phyloP scores from a whole-genome alignment of 64 coral and sea anemone genomes.

The Montipora cactus region DNA sequence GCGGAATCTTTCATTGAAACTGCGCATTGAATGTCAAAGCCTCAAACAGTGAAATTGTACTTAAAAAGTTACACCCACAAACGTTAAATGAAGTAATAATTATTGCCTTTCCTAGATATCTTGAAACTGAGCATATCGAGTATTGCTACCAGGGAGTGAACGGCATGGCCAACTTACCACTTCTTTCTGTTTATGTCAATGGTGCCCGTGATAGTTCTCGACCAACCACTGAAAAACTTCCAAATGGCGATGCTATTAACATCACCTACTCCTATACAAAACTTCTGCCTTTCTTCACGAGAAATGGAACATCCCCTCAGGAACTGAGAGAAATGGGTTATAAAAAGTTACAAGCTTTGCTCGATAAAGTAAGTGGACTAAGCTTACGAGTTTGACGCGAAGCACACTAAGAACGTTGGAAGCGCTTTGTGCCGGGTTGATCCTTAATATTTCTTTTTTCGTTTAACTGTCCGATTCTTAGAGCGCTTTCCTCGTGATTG shows the following conservation, averaged over 20 bases:
- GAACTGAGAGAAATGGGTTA: background rate
- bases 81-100: background rate
- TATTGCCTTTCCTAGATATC: background rate
- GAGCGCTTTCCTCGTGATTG: too few relatives aligned
- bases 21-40: too few relatives aligned
- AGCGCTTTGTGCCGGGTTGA: too few relatives aligned
- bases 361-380: background rate
- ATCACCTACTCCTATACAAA: slow-evolving; percentile 7
- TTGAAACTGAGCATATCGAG: slow-evolving; percentile 6
- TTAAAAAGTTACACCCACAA: too few relatives aligned
- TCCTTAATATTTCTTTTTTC: too few relatives aligned
- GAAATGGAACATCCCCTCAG: background rate
- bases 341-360: slow-evolving; percentile 11
- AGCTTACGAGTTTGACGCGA: background rate
- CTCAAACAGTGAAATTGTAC: too few relatives aligned
- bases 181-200: background rate
- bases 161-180: slow-evolving; percentile 15
- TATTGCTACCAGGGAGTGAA: slow-evolving; percentile 14
- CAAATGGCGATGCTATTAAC: slow-evolving; percentile 18
- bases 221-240: background rate
- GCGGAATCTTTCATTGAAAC: too few relatives aligned
- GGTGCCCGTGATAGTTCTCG: background rate
- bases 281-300: slow-evolving; percentile 30
- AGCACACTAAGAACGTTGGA: background rate
- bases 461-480: too few relatives aligned